These are phyloP conservation scores for Macrophya alboannulata DNA, from an alignment of 2,888 invertebrate species.

Conservation along the genomic window DNA sequence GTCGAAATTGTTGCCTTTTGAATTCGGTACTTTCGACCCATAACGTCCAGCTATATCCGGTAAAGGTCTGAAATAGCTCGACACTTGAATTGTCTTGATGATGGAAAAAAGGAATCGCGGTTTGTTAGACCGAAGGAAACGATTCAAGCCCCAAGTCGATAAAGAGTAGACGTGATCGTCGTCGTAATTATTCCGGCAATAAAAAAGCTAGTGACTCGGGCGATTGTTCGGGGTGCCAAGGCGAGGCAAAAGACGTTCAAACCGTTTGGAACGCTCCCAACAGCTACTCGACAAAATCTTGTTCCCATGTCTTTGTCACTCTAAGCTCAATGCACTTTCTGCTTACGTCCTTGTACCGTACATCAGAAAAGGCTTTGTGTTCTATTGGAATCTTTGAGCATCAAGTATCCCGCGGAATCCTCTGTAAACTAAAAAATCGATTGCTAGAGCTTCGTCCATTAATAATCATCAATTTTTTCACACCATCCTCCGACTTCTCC, in stretches of 20 bases:
- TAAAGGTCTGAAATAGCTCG: not conserved
- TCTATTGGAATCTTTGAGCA: not conserved
- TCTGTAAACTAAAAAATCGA: constrained; percentile 8
- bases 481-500: not conserved
- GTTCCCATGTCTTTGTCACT: constrained; percentile 15
- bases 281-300: constrained; percentile 10
- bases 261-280: constrained; percentile 26
- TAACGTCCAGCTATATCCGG: constrained; percentile 5
- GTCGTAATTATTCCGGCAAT: constrained; percentile 37
- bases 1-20: not conserved
- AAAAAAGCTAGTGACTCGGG: constrained; percentile 21
- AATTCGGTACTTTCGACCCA: not conserved
- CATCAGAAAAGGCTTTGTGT: not conserved
- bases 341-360: not conserved
- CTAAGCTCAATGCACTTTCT: not conserved
- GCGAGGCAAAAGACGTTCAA: not conserved
- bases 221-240: constrained; percentile 24
- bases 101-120: constrained; percentile 2
- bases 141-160: constrained; percentile 26
- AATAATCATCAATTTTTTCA: constrained; percentile 12
- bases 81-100: not conserved
- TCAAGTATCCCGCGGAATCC: not conserved
- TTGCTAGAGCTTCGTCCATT: not conserved
- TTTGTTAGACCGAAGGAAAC: constrained; percentile 29
- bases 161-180: constrained; percentile 44